Evolutionary conservation across 37 sponge, comb jelly and placozoan genomes (phyloP), one percentile per base, ranked within the genome.

Genomic region (Diacarnus erythraeanus): DNA sequence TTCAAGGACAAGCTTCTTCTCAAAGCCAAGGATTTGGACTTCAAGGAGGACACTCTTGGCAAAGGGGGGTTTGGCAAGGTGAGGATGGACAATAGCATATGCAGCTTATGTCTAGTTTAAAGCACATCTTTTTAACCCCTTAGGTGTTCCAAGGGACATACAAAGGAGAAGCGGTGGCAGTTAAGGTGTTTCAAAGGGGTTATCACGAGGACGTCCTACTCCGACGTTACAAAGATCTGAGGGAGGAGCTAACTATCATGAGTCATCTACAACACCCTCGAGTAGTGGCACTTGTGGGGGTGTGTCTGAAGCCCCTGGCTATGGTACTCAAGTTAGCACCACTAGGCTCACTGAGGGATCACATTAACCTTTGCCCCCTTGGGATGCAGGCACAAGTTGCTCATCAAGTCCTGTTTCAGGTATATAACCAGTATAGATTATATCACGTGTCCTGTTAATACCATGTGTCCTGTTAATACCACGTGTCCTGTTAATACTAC

Each of bases 61-160:
- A 31, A 59, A 26, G 88, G 88, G 57, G 73, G 84, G 23, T 88
- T 77, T 77, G 88, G 80, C 2, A 82, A 88, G 67, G 88, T 88
- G 12, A 15, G n/a, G n/a, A n/a, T n/a, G n/a, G n/a, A n/a, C n/a
- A n/a, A n/a, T n/a, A n/a, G n/a, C n/a, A n/a, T n/a, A n/a, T n/a
- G n/a, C n/a, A n/a, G n/a, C n/a, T n/a, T n/a, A n/a, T 54, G 57
- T 12, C 18, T 54, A 54, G 12, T 54, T 12, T 21, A 54, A 21
- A 18, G 12, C 18, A 21, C 57, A 12, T 23, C 30, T 15, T 25
- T 61, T 61, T 27, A 12, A 61, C 30, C 30, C 2, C 22, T 1
- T 69, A 88, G 89, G 89, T 89, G 31, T 78, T 68, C 68, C 23
- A 42, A 38, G 89, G 84, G 18, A 58, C 71, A 0, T 83, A 89